phyloP scores from a whole-genome alignment of 2,888 invertebrate genomes.

The Drosophila ezoana region DNA sequence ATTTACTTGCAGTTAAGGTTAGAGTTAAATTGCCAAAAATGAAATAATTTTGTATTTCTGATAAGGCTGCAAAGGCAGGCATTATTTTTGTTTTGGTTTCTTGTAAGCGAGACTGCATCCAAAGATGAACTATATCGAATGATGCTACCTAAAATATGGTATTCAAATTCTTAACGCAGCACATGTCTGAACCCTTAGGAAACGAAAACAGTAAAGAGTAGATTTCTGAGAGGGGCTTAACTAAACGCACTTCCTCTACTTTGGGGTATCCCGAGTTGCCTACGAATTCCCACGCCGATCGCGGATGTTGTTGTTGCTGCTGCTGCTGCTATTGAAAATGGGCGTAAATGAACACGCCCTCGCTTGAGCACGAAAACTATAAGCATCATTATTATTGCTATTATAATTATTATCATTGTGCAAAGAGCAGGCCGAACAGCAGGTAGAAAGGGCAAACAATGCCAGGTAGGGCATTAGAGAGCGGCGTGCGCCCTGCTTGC shows the following conservation, averaged over 20 bases:
- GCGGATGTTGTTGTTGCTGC: not conserved
- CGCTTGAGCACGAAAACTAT: constrained; percentile 5
- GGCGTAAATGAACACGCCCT: constrained; percentile 45
- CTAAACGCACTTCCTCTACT: constrained; percentile 39
- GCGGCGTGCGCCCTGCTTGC: constrained; percentile 12
- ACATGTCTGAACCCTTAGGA: not conserved
- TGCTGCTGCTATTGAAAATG: constrained; percentile 12
- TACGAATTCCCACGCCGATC: constrained; percentile 44
- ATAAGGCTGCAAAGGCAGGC: no score
- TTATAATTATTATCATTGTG: constrained; percentile 19
- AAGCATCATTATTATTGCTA: constrained; percentile 23
- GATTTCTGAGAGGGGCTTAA: not conserved
- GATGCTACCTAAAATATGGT: not conserved
- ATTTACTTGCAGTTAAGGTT: no score
- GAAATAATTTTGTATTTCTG: no score
- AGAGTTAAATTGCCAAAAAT: no score
- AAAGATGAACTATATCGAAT: no score
- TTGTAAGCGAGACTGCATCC: no score
- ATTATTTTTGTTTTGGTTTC: no score
- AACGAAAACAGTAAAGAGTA: not conserved
- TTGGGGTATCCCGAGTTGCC: constrained; percentile 22
- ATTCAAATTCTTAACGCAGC: not conserved
- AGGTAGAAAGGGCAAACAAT: constrained; percentile 14
- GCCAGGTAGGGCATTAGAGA: constrained; percentile 16
- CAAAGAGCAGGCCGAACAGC: not conserved